Evolutionary conservation across 2,888 invertebrate genomes (phyloP), one percentile per base, ranked within the genome.

Genomic region (Eulithis testata): DNA sequence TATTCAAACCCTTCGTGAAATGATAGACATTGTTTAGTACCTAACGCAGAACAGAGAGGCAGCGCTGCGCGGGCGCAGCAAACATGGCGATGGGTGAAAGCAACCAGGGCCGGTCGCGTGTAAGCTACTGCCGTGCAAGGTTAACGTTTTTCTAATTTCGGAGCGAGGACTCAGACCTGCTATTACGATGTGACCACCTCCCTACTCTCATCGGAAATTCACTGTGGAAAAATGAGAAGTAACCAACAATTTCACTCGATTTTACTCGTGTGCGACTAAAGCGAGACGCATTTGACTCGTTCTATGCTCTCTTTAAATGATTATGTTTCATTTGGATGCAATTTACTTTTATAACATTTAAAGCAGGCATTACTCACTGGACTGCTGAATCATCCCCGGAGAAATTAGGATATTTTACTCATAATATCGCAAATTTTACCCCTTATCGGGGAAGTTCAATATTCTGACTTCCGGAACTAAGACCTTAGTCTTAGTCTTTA

Each of bases 71-170:
- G 68, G 81, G 77, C 76, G 77, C 76, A 76, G 76, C 81, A 73
- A 84, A 85, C 79, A 84, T 85, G 87, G 85, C 84, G 82, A 80
- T 81, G 73, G 87, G 91, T 84, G 91, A 91, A 91, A 91, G 91
- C 90, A 79, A 78, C 77, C 69, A 77, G 72, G 78, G 72, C 83
- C 76, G 80, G 84, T 87, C 82, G 86, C 88, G 87, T 87, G 86
- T 82, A 81, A 79, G 81, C 84, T 76, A 79, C 81, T 81, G 81
- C 86, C 86, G 81, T 84, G 88, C 85, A 89, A 90, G 90, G 89
- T 90, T 90, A 85, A 86, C 86, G 85, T 89, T 88, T 90, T 89
- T 89, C 89, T 88, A 83, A 89, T 89, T 90, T 90, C 85, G 89
- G 87, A 86, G 79, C 76, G 83, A 86, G 81, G 85, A 83, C 80